Conservation (phyloP, 2,888 invertebrate species). For the Ctena decussata region DNA sequence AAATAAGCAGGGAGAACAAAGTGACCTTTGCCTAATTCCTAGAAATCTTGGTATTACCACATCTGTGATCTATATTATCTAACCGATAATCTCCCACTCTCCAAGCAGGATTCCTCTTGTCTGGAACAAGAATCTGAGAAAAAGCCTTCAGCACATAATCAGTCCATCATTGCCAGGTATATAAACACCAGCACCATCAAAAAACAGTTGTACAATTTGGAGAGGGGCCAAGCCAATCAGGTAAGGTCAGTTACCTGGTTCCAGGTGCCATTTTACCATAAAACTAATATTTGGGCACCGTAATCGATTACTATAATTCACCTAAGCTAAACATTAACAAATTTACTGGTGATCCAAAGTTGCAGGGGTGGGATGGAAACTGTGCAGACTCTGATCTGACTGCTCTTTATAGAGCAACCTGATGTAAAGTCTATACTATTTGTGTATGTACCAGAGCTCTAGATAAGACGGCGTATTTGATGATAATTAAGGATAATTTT, state of each 20-base stretch:
- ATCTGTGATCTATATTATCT: conserved; percentile 11
- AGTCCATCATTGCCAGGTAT: conserved; percentile 8
- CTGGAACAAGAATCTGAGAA: background rate
- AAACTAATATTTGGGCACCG: no score
- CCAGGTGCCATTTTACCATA: background rate
- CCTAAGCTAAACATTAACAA: no score
- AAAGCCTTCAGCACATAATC: background rate
- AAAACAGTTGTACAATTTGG: background rate
- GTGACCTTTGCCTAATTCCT: conserved; percentile 9
- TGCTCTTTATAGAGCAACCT: background rate
- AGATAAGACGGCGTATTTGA: no score
- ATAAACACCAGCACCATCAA: conserved; percentile 3
- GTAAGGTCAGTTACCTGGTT: conserved; percentile 5
- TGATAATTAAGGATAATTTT: no score
- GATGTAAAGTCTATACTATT: background rate
- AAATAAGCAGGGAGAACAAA: background rate
- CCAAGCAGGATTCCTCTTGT: background rate
- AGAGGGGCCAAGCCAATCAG: background rate
- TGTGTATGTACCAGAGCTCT: no score
- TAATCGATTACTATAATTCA: no score
- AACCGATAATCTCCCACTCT: background rate
- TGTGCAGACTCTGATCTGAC: background rate
- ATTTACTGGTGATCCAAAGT: no score
- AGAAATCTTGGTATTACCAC: background rate
- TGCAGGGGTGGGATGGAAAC: no score